phyloP scores from a whole-genome alignment of 2,113 vertebrate species.

The Tamias sibiricus region DNA sequence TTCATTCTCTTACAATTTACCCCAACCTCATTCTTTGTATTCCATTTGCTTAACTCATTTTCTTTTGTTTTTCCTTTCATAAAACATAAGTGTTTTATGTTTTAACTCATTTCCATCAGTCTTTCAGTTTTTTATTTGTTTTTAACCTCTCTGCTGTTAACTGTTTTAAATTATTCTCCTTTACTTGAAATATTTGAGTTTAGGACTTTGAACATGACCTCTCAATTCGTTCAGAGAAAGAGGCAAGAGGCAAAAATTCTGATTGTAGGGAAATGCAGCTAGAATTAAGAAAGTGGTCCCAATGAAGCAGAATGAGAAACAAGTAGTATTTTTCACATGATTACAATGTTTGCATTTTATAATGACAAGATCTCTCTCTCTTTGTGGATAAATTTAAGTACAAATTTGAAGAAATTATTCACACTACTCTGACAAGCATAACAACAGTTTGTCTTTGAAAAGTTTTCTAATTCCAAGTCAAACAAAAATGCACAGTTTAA shows the following conservation, averaged over 20 bases:
- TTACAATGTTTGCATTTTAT: neutral
- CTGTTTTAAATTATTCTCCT: slow-evolving; percentile 17
- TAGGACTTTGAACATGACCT: slow-evolving; percentile 35
- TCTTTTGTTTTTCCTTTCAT: slow-evolving; percentile 57
- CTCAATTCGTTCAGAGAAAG: slow-evolving; percentile 5
- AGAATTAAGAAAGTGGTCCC: neutral
- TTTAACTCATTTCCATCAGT: slow-evolving; percentile 56
- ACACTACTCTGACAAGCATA: slow-evolving; percentile 14
- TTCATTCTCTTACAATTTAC: slow-evolving; percentile 39
- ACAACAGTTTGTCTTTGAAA: neutral
- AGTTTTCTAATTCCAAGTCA: slow-evolving; percentile 26
- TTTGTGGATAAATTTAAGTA: slow-evolving; percentile 14
- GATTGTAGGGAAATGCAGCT: slow-evolving; percentile 44
- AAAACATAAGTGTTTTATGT: slow-evolving; percentile 6
- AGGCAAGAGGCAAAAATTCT: neutral
- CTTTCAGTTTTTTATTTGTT: slow-evolving; percentile 34
- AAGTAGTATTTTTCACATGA: neutral
- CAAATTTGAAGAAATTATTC: slow-evolving; percentile 53
- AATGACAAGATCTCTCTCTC: neutral
- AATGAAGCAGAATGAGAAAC: slow-evolving; percentile 60
- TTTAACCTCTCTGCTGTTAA: slow-evolving; percentile 19
- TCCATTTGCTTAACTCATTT: slow-evolving; percentile 66
- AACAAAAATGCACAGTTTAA: neutral
- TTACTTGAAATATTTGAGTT: slow-evolving; percentile 53
- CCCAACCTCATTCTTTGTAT: neutral